Conservation (phyloP, 2,888 invertebrate genomes). For the Epistrophe grossulariae region DNA sequence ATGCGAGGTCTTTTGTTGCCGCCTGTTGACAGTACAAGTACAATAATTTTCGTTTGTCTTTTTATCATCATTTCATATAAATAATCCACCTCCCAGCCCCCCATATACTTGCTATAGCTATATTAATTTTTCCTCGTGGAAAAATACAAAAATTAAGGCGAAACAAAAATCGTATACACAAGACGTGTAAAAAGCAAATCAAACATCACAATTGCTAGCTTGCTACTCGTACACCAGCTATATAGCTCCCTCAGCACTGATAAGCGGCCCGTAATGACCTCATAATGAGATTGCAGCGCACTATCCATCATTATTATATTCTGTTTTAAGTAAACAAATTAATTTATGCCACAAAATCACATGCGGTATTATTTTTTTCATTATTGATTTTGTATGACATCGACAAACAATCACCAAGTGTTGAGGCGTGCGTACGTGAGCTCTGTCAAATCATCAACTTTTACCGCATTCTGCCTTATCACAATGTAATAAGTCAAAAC, state of each 20-base stretch:
- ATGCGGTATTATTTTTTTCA: conserved; percentile 47
- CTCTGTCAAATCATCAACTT: conserved; percentile 55
- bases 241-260: conserved; percentile 40
- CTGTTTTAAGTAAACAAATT: conserved; percentile 66
- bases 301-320: conserved; percentile 46
- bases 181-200: conserved; percentile 33
- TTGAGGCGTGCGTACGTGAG: conserved; percentile 70
- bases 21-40: not conserved
- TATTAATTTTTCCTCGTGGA: not conserved
- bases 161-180: conserved; percentile 10
- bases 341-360: conserved; percentile 71
- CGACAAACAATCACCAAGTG: conserved; percentile 37
- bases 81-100: not conserved
- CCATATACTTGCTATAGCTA: too few relatives aligned
- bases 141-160: conserved; percentile 36
- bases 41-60: conserved; percentile 1
- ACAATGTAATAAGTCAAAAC: conserved; percentile 61
- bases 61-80: conserved; percentile 22
- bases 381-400: conserved; percentile 55
- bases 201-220: conserved; percentile 49
- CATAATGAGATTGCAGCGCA: conserved; percentile 63
- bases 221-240: not conserved
- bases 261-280: conserved; percentile 72
- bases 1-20: conserved; percentile 26
- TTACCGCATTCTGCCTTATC: conserved; percentile 49